Evolutionary conservation across 2,888 invertebrate species (phyloP).

Genomic region (Diaprepes abbreviatus): DNA sequence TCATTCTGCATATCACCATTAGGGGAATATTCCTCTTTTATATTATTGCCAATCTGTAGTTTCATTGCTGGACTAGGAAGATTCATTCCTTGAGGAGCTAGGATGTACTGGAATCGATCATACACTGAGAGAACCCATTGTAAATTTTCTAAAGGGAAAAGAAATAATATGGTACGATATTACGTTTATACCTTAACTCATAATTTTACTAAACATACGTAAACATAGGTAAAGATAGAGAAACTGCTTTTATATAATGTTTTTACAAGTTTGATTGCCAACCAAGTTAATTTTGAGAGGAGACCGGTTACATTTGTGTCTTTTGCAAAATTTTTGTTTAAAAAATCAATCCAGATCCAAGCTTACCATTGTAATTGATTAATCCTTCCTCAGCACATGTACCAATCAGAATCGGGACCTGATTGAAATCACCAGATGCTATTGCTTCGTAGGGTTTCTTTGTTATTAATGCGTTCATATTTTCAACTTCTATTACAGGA

Average conservation of each 20-base stretch:
- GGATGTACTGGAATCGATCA: slow-evolving; percentile 26
- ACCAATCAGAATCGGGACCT: slow-evolving; percentile 55
- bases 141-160: slow-evolving; percentile 19
- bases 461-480: slow-evolving; percentile 52
- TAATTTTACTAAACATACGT: no score
- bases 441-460: slow-evolving; percentile 50
- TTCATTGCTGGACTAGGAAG: slow-evolving; percentile 37
- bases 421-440: slow-evolving; percentile 48
- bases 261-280: no score
- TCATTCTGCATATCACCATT: slow-evolving; percentile 28
- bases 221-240: no score
- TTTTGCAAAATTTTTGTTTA: no score
- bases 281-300: no score
- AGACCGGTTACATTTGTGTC: no score
- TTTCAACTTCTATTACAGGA: slow-evolving; percentile 53
- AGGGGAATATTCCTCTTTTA: slow-evolving; percentile 48
- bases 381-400: slow-evolving; percentile 53
- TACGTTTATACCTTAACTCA: no score
- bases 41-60: slow-evolving; percentile 34
- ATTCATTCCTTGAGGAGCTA: slow-evolving; percentile 50
- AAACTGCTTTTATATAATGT: no score
- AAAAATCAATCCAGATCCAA: no score
- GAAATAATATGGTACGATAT: no score
- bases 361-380: slow-evolving; percentile 27
- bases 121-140: slow-evolving; percentile 38